Evolutionary conservation across 2,888 invertebrate species (phyloP).

Genomic region (Diloba caeruleocephala): DNA sequence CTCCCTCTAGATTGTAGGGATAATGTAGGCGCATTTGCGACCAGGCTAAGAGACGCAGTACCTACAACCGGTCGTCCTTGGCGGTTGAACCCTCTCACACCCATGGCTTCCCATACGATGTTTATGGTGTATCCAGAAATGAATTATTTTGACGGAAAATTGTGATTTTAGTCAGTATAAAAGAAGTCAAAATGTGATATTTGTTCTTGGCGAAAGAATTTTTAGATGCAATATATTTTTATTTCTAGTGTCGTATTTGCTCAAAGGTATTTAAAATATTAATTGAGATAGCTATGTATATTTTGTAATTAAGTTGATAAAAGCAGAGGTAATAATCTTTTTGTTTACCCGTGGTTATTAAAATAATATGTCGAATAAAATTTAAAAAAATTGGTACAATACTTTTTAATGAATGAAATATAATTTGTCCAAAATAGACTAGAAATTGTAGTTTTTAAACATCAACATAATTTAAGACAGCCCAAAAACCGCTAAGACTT

Average conservation of each 20-base stretch:
- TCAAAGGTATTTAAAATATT: background rate
- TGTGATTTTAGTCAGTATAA: background rate
- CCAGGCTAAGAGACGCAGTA: slow-evolving; percentile 59
- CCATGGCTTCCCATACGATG: slow-evolving; percentile 59
- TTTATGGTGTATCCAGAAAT: slow-evolving; percentile 46
- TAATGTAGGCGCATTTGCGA: slow-evolving; percentile 45
- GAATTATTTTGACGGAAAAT: slow-evolving; percentile 38
- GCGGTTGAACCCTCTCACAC: slow-evolving; percentile 63
- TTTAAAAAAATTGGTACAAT: too few relatives aligned
- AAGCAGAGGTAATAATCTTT: too few relatives aligned
- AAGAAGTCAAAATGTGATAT: background rate
- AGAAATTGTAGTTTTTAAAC: too few relatives aligned
- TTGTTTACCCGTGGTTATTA: too few relatives aligned
- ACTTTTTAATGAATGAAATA: too few relatives aligned
- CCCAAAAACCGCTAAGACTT: too few relatives aligned
- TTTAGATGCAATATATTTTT: background rate
- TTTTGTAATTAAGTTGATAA: too few relatives aligned
- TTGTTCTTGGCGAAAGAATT: background rate
- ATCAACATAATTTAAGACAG: too few relatives aligned
- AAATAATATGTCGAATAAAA: too few relatives aligned
- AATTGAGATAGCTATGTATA: background rate
- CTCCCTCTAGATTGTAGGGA: slow-evolving; percentile 33
- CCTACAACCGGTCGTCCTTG: slow-evolving; percentile 73
- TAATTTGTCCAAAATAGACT: too few relatives aligned
- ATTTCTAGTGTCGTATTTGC: background rate